Evolutionary conservation across 1,140 invertebrate genomes (phyloP).

Genomic region (Leptinotarsa lineolata): DNA sequence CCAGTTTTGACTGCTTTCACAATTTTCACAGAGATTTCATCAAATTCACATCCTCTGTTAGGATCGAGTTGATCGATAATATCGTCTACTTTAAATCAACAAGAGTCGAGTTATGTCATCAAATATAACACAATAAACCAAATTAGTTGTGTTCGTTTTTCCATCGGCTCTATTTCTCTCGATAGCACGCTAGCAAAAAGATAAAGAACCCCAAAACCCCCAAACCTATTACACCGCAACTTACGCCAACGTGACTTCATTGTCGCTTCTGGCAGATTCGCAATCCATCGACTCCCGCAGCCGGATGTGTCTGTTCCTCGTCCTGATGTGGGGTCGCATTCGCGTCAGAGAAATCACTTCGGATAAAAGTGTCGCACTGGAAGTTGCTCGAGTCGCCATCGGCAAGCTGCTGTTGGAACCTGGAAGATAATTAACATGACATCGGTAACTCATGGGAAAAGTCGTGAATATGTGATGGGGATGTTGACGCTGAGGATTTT

Average conservation of each 20-base stretch:
- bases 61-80: too few species aligned
- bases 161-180: neutral
- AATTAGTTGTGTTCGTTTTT: too few species aligned
- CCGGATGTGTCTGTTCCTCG: conserved; percentile 57
- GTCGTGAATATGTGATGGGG: too few species aligned
- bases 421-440: neutral
- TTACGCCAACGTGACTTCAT: conserved; percentile 52
- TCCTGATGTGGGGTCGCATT: conserved; percentile 54
- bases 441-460: too few species aligned
- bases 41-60: too few species aligned
- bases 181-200: neutral
- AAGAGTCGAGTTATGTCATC: too few species aligned
- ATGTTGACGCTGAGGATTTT: too few species aligned
- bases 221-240: neutral
- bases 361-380: conserved; percentile 66
- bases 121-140: too few species aligned
- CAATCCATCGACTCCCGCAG: conserved; percentile 58
- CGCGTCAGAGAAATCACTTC: conserved; percentile 72
- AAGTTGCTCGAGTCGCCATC: conserved; percentile 58
- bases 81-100: too few species aligned
- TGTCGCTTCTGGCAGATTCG: conserved; percentile 46
- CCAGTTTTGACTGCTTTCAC: too few species aligned
- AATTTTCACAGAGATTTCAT: too few species aligned
- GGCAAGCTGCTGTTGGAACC: conserved; percentile 38
- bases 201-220: neutral